Percentiles rank a stretch among this genome's conserved stretches.
Conservation (phyloP, 2,797 vertebrate species). For the Mormyrops attenuatus region DNA sequence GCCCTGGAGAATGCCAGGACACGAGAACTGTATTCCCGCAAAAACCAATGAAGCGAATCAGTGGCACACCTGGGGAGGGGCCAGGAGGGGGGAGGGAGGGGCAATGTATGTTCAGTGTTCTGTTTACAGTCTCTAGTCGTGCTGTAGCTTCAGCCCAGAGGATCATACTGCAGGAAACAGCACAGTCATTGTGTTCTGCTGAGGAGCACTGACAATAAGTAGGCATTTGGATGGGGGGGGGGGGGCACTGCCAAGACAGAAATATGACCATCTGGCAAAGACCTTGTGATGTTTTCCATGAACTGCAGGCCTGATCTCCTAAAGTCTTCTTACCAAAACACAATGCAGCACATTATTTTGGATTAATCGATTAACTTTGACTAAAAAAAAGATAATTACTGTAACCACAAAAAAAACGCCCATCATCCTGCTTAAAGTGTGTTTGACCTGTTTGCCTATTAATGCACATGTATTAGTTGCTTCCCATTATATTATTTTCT, state of each 20-base stretch:
- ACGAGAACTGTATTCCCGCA: not conserved
- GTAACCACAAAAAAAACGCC: not conserved
- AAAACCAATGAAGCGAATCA: not conserved
- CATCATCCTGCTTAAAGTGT: not conserved
- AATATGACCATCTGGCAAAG: not conserved
- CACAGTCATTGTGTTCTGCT: not conserved
- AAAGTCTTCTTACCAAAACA: not conserved
- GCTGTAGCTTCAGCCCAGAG: not conserved
- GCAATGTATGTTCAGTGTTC: not conserved
- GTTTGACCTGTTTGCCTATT: not conserved
- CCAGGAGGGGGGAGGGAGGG: not conserved
- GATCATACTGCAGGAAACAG: not conserved
- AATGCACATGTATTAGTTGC: not conserved
- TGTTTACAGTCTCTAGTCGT: not conserved
- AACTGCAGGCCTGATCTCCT: not conserved
- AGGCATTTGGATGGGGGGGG: not conserved
- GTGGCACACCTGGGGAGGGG: not conserved
- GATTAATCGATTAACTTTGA: not conserved
- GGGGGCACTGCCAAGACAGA: not conserved
- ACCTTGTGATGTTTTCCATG: not conserved
- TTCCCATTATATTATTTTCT: not conserved
- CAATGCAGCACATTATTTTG: not conserved
- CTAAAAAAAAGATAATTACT: not conserved
- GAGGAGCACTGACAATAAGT: not conserved
- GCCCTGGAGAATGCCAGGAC: not conserved